Conservation (phyloP, 1,140 invertebrate genomes). For the Venustaconcha ellipsiformis region DNA sequence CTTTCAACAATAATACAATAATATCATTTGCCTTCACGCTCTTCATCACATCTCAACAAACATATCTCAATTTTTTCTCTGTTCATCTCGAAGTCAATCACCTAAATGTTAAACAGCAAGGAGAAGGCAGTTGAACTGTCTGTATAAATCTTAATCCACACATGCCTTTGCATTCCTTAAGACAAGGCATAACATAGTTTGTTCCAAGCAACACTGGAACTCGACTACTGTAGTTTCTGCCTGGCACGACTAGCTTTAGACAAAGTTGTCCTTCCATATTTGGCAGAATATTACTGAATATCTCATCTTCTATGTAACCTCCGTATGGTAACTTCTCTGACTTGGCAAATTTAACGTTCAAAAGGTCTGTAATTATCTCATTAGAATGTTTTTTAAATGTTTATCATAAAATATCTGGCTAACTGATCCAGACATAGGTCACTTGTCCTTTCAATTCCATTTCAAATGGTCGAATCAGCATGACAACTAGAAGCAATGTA, state of each 20-base stretch:
- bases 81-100: background rate
- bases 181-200: background rate
- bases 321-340: conserved; percentile 17
- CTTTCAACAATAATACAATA: conserved; percentile 8
- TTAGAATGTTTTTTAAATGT: background rate
- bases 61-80: background rate
- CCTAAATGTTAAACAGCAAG: conserved; percentile 13
- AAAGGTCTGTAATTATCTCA: background rate
- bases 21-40: conserved; percentile 1
- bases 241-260: conserved; percentile 9
- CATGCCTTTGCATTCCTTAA: background rate
- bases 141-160: conserved; percentile 9
- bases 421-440: no score
- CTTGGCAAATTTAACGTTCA: conserved; percentile 16
- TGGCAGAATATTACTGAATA: background rate
- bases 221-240: background rate
- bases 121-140: background rate
- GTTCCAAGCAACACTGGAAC: conserved; percentile 11
- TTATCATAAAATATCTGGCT: conserved; percentile 13
- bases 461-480: no score
- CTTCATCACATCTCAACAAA: conserved; percentile 11
- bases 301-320: conserved; percentile 21
- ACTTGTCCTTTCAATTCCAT: no score
- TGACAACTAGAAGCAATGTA: no score
- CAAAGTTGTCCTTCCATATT: conserved; percentile 1